A percentile compares a stretch with the other conserved stretches of the same genome.
Conservation (phyloP, 2,797 vertebrate species). For the Xiphophorus birchmanni region DNA sequence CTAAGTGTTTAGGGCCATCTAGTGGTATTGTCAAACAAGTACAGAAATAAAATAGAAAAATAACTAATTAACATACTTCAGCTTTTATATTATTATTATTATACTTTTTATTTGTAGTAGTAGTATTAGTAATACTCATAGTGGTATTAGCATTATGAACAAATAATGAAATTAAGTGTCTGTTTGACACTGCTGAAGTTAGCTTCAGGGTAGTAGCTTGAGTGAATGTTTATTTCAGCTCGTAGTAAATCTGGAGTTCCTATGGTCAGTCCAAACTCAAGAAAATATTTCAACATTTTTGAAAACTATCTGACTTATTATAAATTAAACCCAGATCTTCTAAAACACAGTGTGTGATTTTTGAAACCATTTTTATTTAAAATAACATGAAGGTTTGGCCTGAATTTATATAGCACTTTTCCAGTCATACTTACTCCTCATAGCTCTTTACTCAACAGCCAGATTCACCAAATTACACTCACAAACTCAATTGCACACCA, state of each 20-base stretch:
- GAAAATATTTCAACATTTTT: neutral
- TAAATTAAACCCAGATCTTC: neutral
- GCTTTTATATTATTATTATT: neutral
- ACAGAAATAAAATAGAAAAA: neutral
- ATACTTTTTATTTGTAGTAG: no score
- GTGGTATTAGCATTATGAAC: neutral
- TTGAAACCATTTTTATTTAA: neutral
- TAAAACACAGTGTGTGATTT: no score
- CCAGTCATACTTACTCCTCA: no score
- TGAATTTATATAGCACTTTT: neutral
- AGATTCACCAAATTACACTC: neutral
- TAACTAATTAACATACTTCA: neutral
- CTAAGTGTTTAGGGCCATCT: conserved; percentile 64
- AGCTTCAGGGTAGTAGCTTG: neutral
- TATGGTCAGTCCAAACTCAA: neutral
- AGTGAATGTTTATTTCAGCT: neutral
- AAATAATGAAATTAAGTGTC: neutral
- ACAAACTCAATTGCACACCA: no score
- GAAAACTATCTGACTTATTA: neutral
- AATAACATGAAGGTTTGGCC: neutral
- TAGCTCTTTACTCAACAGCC: neutral
- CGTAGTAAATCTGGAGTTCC: neutral
- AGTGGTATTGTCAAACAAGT: conserved; percentile 40
- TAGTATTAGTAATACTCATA: no score
- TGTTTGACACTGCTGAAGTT: neutral